These are phyloP conservation scores for Lemur catta DNA, from an alignment of 2,797 vertebrate genomes.

Conservation along the genomic window DNA sequence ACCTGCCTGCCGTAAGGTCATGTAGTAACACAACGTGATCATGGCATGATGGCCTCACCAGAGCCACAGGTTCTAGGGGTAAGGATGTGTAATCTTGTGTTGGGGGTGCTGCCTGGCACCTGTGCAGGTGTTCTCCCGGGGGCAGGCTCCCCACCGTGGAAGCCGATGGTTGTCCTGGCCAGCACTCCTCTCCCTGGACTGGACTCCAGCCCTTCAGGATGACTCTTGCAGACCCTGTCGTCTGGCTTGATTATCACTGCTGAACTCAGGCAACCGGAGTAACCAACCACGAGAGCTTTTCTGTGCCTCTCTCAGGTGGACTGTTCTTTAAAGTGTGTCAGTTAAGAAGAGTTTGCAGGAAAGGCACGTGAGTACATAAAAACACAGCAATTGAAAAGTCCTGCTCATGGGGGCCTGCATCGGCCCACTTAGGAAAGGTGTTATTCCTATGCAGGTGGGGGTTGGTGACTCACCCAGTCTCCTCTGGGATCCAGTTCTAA, in stretches of 20 bases:
- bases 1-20: background rate
- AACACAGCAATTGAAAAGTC: background rate
- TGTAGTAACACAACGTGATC: rapidly evolving
- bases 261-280: background rate
- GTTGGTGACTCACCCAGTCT: background rate
- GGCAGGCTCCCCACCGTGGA: background rate
- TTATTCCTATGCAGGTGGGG: background rate
- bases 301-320: background rate
- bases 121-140: background rate
- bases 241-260: background rate
- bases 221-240: background rate
- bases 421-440: background rate
- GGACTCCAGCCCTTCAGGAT: background rate
- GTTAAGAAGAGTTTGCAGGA: background rate
- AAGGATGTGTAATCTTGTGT: background rate
- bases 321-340: background rate
- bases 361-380: background rate
- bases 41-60: background rate
- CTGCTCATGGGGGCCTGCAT: background rate
- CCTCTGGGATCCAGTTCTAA: background rate
- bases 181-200: background rate
- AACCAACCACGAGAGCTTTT: background rate
- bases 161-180: background rate
- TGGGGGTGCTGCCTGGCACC: background rate
- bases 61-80: background rate